A percentile compares a stretch with the other conserved stretches of the same genome.
Conservation (phyloP, 2,113 vertebrate genomes). For the Clarias gariepinus region DNA sequence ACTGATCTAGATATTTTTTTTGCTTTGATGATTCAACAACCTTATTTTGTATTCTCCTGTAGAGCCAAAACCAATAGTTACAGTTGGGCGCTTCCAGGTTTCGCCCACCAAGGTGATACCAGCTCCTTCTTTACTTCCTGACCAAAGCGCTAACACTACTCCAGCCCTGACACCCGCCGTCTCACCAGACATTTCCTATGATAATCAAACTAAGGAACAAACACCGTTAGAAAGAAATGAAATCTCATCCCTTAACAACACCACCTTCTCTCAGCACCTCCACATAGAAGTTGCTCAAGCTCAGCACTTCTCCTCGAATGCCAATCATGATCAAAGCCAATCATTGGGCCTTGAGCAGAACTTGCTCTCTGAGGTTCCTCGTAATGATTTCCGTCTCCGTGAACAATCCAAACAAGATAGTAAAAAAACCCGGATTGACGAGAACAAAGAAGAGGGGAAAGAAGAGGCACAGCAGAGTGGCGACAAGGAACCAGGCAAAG, state of each 20-base stretch:
- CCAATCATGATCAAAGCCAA: slow-evolving; percentile 46
- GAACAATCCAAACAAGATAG: background rate
- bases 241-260: background rate
- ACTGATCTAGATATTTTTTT: background rate
- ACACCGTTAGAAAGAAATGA: slow-evolving; percentile 31
- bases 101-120: slow-evolving; percentile 74
- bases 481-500: slow-evolving; percentile 52
- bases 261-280: slow-evolving; percentile 8
- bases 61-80: slow-evolving; percentile 76
- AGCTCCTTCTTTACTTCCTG: background rate
- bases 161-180: background rate
- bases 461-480: slow-evolving; percentile 27
- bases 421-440: background rate
- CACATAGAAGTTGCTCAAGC: slow-evolving; percentile 45
- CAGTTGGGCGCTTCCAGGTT: slow-evolving; percentile 90
- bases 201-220: slow-evolving; percentile 54
- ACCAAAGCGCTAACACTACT: background rate
- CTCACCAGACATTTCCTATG: background rate
- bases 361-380: background rate
- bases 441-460: slow-evolving; percentile 49
- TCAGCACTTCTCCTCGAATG: background rate
- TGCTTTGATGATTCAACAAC: background rate
- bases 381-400: background rate
- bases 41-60: background rate
- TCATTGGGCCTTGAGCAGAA: background rate